These are phyloP conservation scores for Manis crassicaudata DNA, from an alignment of 2,797 vertebrate genomes.

Conservation along the genomic window DNA sequence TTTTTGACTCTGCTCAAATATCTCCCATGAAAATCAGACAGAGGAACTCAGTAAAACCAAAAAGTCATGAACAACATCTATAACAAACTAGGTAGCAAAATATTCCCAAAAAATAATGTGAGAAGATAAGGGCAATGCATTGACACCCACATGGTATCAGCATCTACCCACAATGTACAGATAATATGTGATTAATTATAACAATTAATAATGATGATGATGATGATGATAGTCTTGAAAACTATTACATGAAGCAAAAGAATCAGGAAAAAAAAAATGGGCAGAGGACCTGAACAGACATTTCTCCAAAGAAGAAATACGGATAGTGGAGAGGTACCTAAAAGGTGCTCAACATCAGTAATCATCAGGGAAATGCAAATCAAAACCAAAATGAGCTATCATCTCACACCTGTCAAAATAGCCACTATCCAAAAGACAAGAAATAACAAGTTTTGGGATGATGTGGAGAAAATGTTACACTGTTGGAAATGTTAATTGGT, in stretches of 20 bases:
- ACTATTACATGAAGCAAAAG: neutral
- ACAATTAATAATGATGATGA: neutral
- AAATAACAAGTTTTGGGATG: too few species aligned
- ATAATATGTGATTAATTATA: neutral
- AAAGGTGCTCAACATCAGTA: too few species aligned
- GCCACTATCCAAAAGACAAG: too few species aligned
- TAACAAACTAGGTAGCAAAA: neutral
- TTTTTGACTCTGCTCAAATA: conserved; percentile 12
- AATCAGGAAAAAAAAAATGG: neutral
- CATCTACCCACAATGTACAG: neutral
- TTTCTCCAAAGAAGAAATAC: too few species aligned
- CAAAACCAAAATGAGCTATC: too few species aligned
- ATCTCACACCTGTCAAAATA: too few species aligned
- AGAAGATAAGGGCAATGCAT: neutral
- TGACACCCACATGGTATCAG: neutral
- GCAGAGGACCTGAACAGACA: too few species aligned
- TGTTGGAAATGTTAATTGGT: too few species aligned
- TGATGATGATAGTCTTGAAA: neutral
- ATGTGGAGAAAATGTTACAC: too few species aligned
- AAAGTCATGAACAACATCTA: neutral
- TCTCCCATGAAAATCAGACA: neutral
- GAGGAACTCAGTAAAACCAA: neutral
- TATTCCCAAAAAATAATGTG: neutral
- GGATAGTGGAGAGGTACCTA: too few species aligned
- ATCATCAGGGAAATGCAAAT: too few species aligned